Evolutionary conservation across 2,113 vertebrate genomes (phyloP), one percentile per base, ranked within the genome.

Genomic region (Anoplopoma fimbria): DNA sequence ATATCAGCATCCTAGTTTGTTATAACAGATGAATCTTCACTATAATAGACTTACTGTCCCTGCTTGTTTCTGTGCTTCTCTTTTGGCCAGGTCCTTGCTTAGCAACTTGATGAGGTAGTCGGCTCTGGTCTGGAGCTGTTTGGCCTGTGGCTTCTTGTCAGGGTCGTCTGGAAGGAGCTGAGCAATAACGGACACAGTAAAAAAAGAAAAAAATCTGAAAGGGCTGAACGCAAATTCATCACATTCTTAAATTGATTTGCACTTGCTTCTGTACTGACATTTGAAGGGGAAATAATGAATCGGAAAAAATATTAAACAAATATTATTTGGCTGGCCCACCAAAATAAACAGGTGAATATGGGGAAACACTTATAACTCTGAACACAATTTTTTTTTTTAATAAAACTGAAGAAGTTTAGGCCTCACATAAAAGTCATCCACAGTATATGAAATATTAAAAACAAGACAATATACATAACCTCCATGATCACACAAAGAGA

Each of bases 31-130:
- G n/a, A n/a, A n/a, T n/a, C n/a, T n/a, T n/a, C n/a, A n/a, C n/a
- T n/a, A n/a, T n/a, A n/a, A n/a, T n/a, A n/a, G 53, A 57, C 97
- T 96, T 93, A 99, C 98, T 40, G 90, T 93, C 70, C 97, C 97
- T 69, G 96, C 94, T 90, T 97, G 96, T 76, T 97, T 96, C 92
- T 97, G 97, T 58, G 97, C 97, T 94, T 99, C 98, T 81, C 96
- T 99, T 83, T 95, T 97, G 82, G 97, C 97, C 89, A 99, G 95
- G 87, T 99, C 98, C 92, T 96, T 99, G 95, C 95, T 97, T 58
- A 99, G 96, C 91, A 99, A 94, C 94, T 99, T 99, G 95, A 99
- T 99, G 97, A 99, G 98, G 97, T 99, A 99, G 96, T 99, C 98
- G 68, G 98, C 97, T 94, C 98, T 95, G 19, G 98, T 99, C 94